Conservation (phyloP, 2,797 vertebrate species). For the Capromys pilorides region DNA sequence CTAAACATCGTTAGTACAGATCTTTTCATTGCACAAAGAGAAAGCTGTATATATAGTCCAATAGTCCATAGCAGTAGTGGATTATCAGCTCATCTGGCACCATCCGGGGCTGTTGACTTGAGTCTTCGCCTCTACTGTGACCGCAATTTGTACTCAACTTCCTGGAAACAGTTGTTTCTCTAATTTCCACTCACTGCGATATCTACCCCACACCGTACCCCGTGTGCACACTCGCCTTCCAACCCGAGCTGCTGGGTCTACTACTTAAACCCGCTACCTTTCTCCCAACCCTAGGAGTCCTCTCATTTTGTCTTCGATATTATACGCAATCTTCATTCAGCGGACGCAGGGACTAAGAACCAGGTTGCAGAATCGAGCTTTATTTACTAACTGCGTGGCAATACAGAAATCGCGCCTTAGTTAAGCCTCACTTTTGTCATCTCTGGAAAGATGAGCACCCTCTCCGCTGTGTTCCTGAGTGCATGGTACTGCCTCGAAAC, state of each 20-base stretch:
- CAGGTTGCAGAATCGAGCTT: neutral
- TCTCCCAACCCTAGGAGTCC: neutral
- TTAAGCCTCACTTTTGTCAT: slow-evolving; percentile 14
- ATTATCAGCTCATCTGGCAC: no score
- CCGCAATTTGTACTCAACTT: neutral
- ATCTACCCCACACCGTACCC: fast-evolving
- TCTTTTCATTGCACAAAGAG: no score
- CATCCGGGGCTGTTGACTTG: no score
- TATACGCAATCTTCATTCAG: neutral
- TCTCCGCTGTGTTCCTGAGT: neutral
- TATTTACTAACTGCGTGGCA: neutral
- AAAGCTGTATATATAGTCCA: no score
- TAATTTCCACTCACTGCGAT: neutral
- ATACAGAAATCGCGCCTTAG: no score
- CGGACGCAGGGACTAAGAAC: neutral
- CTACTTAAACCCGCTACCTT: neutral
- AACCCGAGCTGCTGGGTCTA: neutral
- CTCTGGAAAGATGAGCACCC: neutral
- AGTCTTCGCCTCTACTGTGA: neutral
- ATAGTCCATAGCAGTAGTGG: no score
- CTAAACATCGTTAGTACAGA: no score
- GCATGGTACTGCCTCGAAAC: neutral
- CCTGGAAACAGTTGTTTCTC: neutral
- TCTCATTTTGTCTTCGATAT: neutral
- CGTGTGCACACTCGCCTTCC: neutral